Evolutionary conservation across 2,888 invertebrate genomes (phyloP).

Genomic region (Cephonodes hylas): DNA sequence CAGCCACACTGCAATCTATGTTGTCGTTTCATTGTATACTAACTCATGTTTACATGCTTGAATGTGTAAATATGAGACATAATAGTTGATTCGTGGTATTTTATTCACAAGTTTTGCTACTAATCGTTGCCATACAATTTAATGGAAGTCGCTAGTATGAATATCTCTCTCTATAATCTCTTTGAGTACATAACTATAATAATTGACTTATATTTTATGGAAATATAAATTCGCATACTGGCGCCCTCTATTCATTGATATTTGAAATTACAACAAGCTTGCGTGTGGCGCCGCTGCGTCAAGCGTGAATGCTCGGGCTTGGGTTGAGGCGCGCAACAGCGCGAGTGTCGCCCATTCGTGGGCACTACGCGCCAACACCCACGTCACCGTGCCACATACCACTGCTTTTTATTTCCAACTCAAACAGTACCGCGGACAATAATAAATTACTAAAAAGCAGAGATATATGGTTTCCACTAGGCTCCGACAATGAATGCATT

Average conservation of each 20-base stretch:
- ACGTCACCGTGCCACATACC: background rate
- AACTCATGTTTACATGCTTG: slow-evolving; percentile 4
- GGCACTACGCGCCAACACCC: background rate
- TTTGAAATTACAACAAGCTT: slow-evolving; percentile 21
- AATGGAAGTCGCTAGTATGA: background rate
- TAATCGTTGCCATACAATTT: slow-evolving; percentile 9
- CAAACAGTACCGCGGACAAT: background rate
- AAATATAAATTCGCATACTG: slow-evolving; percentile 25
- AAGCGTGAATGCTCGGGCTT: slow-evolving; percentile 81
- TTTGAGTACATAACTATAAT: no score
- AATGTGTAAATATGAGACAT: slow-evolving; percentile 1
- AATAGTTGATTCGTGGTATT: background rate
- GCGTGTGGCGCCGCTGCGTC: slow-evolving; percentile 59
- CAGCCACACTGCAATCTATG: slow-evolving; percentile 12
- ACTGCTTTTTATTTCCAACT: background rate
- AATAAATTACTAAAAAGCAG: background rate
- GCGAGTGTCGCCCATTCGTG: background rate
- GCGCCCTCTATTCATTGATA: background rate
- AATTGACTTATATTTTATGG: background rate
- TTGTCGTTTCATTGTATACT: background rate
- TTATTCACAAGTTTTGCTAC: slow-evolving; percentile 19
- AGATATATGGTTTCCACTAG: background rate
- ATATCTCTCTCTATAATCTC: background rate
- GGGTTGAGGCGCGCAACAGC: slow-evolving; percentile 60
- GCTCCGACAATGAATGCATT: background rate